Base-by-base conservation (phyloP, 2,797 vertebrate species). In the Microtus californicus region DNA sequence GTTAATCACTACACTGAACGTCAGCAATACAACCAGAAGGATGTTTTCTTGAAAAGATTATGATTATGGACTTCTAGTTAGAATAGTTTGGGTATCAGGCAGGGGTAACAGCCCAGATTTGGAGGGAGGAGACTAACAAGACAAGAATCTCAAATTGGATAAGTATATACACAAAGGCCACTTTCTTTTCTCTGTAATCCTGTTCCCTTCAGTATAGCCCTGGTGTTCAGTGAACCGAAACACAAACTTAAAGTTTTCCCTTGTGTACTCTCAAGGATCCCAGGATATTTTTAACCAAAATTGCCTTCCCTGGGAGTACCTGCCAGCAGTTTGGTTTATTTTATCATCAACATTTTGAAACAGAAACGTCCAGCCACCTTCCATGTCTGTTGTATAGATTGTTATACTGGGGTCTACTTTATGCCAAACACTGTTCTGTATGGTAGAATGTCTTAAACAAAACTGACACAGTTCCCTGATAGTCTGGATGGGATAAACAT, bases 131-230 rank as follows among this genome's bases (percentile, higher is more conserved):
- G 91, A 92, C 91, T 96, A 87, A 97, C 97, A 97, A 97, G 96
- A 98, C 95, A 96, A 96, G 95, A 97, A 97, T 97, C 94, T 93
- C 83, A 97, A 97, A 98, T 98, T 97, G 96, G 94, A 95, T 98
- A 98, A 97, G 77, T 97, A 97, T 98, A 97, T 96, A 96, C 91
- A 96, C 97, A 97, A 74, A 96, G 76, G n/a, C 90, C 4, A 31
- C 89, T 87, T 97, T 90, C 77, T 95, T 96, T 77, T 92, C 93
- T 91, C 95, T 97, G 37, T 97, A 93, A 98, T 97, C 96, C 94
- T 90, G 40, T 79, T 95, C 73, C 34, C 89, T 81, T 85, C 73
- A 71, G 91, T 96, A 43, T 95, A 95, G 93, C 83, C 94, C 31
- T 77, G 85, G 67, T 91, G 65, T 85, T 91, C 92, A 90, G 92